Conservation (phyloP, 2,888 invertebrate species). For the Ophioninae sp. region DNA sequence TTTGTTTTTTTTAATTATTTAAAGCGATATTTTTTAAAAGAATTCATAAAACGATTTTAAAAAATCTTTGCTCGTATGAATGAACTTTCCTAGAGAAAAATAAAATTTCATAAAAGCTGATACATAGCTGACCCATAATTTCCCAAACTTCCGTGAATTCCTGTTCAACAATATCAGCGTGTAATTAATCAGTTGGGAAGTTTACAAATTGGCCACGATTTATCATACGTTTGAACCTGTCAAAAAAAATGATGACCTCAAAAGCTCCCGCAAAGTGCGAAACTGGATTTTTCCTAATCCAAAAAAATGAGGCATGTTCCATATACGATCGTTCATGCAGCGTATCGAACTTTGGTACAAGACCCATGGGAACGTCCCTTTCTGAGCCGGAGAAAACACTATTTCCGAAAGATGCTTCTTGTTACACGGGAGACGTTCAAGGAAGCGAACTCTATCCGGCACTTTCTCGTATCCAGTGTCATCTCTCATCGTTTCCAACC, state of each 20-base stretch:
- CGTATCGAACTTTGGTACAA: constrained; percentile 47
- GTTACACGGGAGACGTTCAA: constrained; percentile 1
- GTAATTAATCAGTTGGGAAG: background rate
- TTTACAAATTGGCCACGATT: background rate
- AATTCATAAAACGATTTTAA: background rate
- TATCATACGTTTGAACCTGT: background rate
- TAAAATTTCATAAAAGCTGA: background rate
- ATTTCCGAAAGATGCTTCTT: constrained; percentile 38
- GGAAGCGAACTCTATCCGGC: constrained; percentile 22
- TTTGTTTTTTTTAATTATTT: too few species aligned
- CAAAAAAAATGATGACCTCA: background rate
- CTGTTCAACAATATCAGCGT: background rate
- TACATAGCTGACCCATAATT: background rate
- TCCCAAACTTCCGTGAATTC: background rate
- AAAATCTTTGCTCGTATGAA: background rate
- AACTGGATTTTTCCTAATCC: background rate
- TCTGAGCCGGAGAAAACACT: constrained; percentile 17
- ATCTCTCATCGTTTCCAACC: background rate
- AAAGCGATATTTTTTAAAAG: too few species aligned
- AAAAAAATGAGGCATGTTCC: background rate
- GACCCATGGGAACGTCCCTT: constrained; percentile 6
- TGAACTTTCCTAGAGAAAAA: background rate
- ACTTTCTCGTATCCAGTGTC: constrained; percentile 2
- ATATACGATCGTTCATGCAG: constrained; percentile 4
- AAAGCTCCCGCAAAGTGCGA: background rate